Base-by-base conservation (phyloP, 1,140 invertebrate genomes). In the Pygmarrhopalites habei region DNA sequence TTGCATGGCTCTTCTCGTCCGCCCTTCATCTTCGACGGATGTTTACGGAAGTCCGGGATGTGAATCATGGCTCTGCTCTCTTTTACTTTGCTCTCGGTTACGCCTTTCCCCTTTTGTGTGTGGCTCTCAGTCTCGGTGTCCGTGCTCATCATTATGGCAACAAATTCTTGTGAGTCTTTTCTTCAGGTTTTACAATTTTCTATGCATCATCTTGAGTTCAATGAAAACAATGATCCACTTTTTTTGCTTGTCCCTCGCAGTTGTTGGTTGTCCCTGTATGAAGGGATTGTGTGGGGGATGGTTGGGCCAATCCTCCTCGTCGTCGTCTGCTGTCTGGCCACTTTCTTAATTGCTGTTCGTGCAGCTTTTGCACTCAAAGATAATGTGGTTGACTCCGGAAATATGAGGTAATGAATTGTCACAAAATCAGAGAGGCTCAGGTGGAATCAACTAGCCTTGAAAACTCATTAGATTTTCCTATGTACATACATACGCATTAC, bases 41-140 rank as follows among this genome's bases (percentile, higher is more conserved):
- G 87, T 78, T 98, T 43, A 94, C 92, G 1, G 94, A 97, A 78
- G 87, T 98, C 80, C 81, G 93, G 12, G 92, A 96, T 74, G 92
- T 98, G 17, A 97, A 98, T 79, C 90, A 95, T 74, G 94, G 92
- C 0, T 87, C 87, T 35, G 93, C 96, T 85, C 82, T 89, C 60
- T 92, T 95, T 74, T 97, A 96, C 74, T 92, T 94, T 72, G 86
- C 91, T n/a, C 82, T 93, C 72, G 94, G 92, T 7, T 98, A 96
- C 74, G 92, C 89, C n/a, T 81, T 92, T 47, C 94, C 94, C 2
- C 92, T 92, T 2, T 84, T 97, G 32, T 85, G 95, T 49, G 89
- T 96, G 4, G 90, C 89, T 41, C 77, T 97, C 5, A 86, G 92
- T 25, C 89, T 95, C 19, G 92, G 92, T 0, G 90, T 97, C 0